Evolutionary conservation across 2,113 vertebrate species (phyloP), one percentile per base, ranked within the genome.

Genomic region (Odocoileus virginianus): DNA sequence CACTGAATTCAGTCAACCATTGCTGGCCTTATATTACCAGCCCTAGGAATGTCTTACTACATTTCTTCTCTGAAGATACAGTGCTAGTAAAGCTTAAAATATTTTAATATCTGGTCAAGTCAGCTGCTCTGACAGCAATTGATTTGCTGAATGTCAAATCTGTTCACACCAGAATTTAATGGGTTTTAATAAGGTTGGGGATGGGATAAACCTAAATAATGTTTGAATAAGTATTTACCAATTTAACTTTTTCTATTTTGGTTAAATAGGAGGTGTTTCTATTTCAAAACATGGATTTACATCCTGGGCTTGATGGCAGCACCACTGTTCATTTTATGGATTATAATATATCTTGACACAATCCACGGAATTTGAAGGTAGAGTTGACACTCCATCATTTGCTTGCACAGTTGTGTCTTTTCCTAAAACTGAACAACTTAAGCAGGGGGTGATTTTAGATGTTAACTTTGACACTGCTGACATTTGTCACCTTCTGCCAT

Each of bases 201-300:
- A 94, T 94, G 43, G 93, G 94, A 96, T 97, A 96, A 98, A 98
- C 96, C 89, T 96, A 95, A 98, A 94, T 91, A 98, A 96, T 97
- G 90, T 86, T 96, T 98, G 97, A 98, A 91, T 97, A 98, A 95
- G 96, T 97, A 98, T 98, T 99, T 98, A 98, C 96, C 98, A 98
- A 98, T 97, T 98, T 97, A 96, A 97, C 94, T 95, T 97, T 97
- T 97, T 98, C 96, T 98, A 97, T 94, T 98, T 98, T 96, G 93
- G 64, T 95, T 97, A 92, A 97, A 95, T 97, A 97, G 97, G 98
- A 98, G 97, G 94, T 97, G 96, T 71, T 97, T 97, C 95, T 97
- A 97, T 97, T 97, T 97, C 81, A 97, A 93, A 98, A 98, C 90
- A 96, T 84, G 89, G 96, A 98, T 98, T 98, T 98, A 94, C 89